A percentile compares a stretch with the other conserved stretches of the same genome.
Conservation (phyloP, 1,140 invertebrate genomes). For the Arctopsyche grandis region DNA sequence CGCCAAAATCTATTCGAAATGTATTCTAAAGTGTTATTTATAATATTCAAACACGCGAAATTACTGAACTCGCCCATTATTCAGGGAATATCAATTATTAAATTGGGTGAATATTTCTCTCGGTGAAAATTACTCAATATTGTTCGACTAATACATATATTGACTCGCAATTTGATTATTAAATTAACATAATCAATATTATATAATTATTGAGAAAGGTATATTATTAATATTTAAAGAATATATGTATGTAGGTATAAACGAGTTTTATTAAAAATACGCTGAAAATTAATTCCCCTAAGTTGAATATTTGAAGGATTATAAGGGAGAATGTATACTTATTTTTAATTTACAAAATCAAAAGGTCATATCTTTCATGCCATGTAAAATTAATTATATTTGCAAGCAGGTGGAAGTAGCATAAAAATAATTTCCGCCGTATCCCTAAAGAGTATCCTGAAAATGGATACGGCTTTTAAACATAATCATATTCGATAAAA, state of each 20-base stretch:
- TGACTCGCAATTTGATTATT: too few relatives aligned
- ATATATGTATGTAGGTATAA: too few relatives aligned
- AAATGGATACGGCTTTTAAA: neutral
- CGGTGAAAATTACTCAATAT: neutral
- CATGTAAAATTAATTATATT: too few relatives aligned
- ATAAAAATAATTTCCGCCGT: neutral
- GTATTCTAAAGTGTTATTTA: conserved; percentile 21
- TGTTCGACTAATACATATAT: too few relatives aligned
- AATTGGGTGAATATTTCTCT: conserved; percentile 1
- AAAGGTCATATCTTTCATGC: neutral
- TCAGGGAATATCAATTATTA: conserved; percentile 6
- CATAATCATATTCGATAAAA: too few relatives aligned
- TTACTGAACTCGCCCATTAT: neutral
- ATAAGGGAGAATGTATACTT: too few relatives aligned
- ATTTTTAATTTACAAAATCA: neutral
- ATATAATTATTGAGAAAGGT: too few relatives aligned
- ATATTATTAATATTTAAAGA: too few relatives aligned
- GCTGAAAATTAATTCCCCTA: too few relatives aligned
- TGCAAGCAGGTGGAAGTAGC: neutral
- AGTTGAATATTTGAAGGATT: too few relatives aligned
- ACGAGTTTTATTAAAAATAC: too few relatives aligned
- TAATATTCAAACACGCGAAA: conserved; percentile 24
- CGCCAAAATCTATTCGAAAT: conserved; percentile 7
- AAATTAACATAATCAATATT: too few relatives aligned
- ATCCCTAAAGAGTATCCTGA: neutral